These are phyloP conservation scores for Pandemis corylana DNA, from an alignment of 2,888 invertebrate species.

Conservation along the genomic window DNA sequence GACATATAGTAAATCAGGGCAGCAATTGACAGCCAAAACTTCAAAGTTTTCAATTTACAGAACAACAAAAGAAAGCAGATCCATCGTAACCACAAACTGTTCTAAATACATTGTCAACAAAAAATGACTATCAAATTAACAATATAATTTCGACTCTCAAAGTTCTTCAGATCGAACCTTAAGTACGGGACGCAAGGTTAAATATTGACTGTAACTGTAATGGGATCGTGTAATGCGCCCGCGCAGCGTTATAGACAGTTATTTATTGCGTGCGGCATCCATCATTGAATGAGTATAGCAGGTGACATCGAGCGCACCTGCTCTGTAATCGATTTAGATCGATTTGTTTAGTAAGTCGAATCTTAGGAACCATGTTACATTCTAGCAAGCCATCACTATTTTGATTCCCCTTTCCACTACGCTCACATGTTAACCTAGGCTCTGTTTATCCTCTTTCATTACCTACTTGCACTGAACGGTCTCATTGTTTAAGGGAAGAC, in stretches of 20 bases:
- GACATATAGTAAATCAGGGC: no score
- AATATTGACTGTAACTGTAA: background rate
- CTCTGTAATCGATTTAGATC: no score
- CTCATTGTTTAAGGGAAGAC: no score
- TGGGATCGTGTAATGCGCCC: background rate
- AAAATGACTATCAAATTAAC: background rate
- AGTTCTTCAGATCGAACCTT: background rate
- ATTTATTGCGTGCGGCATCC: background rate
- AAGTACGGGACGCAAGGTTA: background rate
- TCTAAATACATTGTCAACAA: background rate
- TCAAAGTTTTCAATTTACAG: background rate
- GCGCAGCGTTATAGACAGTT: background rate
- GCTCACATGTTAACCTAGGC: no score
- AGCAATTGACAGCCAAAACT: no score
- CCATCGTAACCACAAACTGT: background rate
- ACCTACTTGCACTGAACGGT: no score
- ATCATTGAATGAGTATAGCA: background rate
- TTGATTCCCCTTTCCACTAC: no score
- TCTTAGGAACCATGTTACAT: no score
- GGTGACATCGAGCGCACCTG: background rate
- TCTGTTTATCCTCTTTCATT: no score
- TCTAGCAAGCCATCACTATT: no score
- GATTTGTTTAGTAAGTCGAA: no score
- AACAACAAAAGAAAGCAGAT: constrained; percentile 1
- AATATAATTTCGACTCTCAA: background rate